Percentiles rank a stretch among this genome's conserved stretches.
Conservation (phyloP, 2,797 vertebrate genomes). For the Triplophysa bombifrons region DNA sequence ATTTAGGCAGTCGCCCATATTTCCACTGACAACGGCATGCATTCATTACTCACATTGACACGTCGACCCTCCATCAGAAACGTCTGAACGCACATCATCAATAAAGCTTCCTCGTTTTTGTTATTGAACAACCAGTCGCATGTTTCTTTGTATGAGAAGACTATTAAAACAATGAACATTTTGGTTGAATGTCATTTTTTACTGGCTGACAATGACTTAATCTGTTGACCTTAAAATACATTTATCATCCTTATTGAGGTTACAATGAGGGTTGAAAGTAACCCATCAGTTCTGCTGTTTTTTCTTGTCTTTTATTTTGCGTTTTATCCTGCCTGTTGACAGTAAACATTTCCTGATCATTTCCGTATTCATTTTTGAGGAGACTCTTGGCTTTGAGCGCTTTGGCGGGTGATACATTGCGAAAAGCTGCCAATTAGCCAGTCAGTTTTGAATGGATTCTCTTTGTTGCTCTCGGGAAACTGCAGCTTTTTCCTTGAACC, state of each 20-base stretch:
- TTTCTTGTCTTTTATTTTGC: background rate
- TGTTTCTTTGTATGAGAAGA: background rate
- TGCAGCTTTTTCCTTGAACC: background rate
- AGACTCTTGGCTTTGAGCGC: slow-evolving; percentile 28
- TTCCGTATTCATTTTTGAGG: slow-evolving; percentile 44
- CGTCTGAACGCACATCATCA: slow-evolving; percentile 9
- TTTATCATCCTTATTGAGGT: background rate
- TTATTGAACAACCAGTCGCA: background rate
- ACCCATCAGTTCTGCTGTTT: background rate
- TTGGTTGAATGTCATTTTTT: slow-evolving; percentile 3
- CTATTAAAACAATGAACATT: slow-evolving; percentile 12
- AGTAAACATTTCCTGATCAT: slow-evolving; percentile 22
- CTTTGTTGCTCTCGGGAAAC: slow-evolving; percentile 18
- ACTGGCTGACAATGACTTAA: background rate
- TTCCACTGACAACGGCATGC: slow-evolving; percentile 36
- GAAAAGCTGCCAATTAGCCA: slow-evolving; percentile 36
- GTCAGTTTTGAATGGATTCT: slow-evolving; percentile 30
- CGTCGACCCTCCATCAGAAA: slow-evolving; percentile 22
- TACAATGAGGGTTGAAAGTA: background rate
- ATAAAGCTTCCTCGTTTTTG: background rate
- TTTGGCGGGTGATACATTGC: slow-evolving; percentile 27
- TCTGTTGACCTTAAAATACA: background rate
- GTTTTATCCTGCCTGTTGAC: background rate
- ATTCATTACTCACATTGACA: slow-evolving; percentile 46
- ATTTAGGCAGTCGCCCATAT: slow-evolving; percentile 49